Evolutionary conservation across 2,888 invertebrate genomes (phyloP).

Genomic region (Pollenia angustigena): DNA sequence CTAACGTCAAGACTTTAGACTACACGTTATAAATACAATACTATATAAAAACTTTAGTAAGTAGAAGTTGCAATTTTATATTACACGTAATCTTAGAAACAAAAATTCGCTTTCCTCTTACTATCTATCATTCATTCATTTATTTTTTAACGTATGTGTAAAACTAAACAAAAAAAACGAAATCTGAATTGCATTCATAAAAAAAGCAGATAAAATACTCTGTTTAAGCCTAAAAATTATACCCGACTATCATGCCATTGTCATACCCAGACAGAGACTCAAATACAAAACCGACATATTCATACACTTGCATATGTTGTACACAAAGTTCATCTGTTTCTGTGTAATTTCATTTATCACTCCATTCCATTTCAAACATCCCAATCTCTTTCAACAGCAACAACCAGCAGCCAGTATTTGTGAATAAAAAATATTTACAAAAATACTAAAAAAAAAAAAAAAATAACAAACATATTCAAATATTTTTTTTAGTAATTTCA

Average conservation of each 20-base stretch:
- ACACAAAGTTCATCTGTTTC: slow-evolving; percentile 29
- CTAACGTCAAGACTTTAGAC: too few species aligned
- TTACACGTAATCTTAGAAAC: too few species aligned
- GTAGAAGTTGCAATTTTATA: too few species aligned
- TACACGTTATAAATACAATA: too few species aligned
- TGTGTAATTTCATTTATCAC: slow-evolving; percentile 58
- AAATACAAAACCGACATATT: slow-evolving; percentile 8
- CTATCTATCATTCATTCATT: too few species aligned
- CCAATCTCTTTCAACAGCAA: slow-evolving; percentile 4
- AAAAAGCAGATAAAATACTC: background rate
- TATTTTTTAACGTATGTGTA: too few species aligned
- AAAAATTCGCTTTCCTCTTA: too few species aligned
- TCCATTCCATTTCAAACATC: slow-evolving; percentile 30
- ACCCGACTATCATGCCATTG: slow-evolving; percentile 17
- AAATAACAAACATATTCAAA: slow-evolving; percentile 48
- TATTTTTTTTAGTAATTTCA: slow-evolving; percentile 37
- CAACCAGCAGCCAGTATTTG: slow-evolving; percentile 27
- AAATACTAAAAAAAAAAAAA: background rate
- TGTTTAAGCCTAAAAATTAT: slow-evolving; percentile 15
- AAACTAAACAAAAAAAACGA: slow-evolving; percentile 3
- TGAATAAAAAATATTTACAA: slow-evolving; percentile 19
- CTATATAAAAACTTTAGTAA: too few species aligned
- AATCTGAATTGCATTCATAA: slow-evolving; percentile 17
- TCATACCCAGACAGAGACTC: slow-evolving; percentile 12
- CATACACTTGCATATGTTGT: background rate